Conservation (phyloP, 2,113 vertebrate genomes). For the Bufo gargarizans region DNA sequence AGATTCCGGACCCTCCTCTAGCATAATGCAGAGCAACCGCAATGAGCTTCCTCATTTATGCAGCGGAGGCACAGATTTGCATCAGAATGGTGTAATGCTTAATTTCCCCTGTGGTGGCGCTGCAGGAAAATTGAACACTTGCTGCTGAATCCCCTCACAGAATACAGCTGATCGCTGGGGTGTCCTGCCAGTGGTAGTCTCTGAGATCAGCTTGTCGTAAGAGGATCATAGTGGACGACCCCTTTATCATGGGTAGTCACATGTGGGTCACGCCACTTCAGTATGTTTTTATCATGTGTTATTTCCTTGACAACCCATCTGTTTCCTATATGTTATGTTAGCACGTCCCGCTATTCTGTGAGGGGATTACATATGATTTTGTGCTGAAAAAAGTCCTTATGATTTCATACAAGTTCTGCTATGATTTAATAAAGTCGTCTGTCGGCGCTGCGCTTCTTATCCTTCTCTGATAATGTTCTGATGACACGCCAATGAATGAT, state of each 20-base stretch:
- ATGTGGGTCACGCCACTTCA: background rate
- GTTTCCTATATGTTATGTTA: background rate
- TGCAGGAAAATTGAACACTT: too few relatives aligned
- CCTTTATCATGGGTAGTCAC: background rate
- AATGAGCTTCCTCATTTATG: too few relatives aligned
- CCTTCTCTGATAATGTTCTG: background rate
- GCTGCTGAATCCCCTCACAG: too few relatives aligned
- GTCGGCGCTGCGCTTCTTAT: background rate
- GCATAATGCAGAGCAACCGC: too few relatives aligned
- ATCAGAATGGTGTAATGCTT: too few relatives aligned
- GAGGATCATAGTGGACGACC: too few relatives aligned
- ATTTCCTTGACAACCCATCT: slow-evolving; percentile 32
- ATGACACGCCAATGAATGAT: background rate
- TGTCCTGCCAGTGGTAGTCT: too few relatives aligned
- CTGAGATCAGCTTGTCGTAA: too few relatives aligned
- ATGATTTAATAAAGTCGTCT: background rate
- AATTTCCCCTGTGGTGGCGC: too few relatives aligned
- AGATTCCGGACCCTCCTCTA: too few relatives aligned
- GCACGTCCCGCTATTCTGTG: background rate
- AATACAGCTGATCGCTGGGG: too few relatives aligned
- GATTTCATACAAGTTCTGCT: background rate
- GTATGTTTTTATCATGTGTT: background rate
- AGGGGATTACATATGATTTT: slow-evolving; percentile 6
- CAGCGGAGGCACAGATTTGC: too few relatives aligned
- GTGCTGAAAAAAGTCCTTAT: background rate